phyloP scores from a whole-genome alignment of 64 coral and sea anemone species.

The Montipora cactus region DNA sequence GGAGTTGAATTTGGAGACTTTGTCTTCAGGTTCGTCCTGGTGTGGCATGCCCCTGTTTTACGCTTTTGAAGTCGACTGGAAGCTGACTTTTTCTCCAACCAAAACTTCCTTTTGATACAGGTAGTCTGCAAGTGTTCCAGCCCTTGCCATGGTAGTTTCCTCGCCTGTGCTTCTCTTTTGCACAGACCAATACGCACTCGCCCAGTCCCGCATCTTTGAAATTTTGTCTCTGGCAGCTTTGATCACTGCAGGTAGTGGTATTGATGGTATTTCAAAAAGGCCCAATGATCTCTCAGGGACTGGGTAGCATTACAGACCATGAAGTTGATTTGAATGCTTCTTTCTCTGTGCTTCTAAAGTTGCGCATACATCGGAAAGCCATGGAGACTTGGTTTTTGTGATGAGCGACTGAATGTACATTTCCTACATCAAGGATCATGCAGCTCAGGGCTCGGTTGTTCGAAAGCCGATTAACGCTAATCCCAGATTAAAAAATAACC shows the following conservation, averaged over 20 bases:
- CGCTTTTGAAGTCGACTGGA: too few species aligned
- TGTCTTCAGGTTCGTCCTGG: too few species aligned
- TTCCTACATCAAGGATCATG: background rate
- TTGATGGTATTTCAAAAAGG: constrained; percentile 11
- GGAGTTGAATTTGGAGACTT: too few species aligned
- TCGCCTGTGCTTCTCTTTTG: background rate
- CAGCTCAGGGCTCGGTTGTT: background rate
- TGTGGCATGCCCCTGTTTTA: too few species aligned
- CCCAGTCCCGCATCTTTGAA: too few species aligned
- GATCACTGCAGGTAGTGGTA: background rate
- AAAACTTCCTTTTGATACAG: background rate
- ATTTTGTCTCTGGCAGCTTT: background rate
- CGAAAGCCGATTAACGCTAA: too few species aligned
- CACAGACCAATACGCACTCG: too few species aligned
- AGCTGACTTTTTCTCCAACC: background rate
- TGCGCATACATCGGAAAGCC: background rate
- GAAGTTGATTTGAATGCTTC: background rate
- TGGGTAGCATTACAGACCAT: background rate
- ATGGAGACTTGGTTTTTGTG: background rate
- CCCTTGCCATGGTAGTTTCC: background rate
- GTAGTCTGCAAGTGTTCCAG: background rate
- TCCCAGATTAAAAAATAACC: too few species aligned
- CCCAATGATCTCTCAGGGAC: background rate
- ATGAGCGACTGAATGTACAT: background rate
- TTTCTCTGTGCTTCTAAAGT: background rate